A percentile compares a stretch with the other conserved stretches of the same genome.
Conservation (phyloP, 2,113 vertebrate species). For the Glaucomys volans region DNA sequence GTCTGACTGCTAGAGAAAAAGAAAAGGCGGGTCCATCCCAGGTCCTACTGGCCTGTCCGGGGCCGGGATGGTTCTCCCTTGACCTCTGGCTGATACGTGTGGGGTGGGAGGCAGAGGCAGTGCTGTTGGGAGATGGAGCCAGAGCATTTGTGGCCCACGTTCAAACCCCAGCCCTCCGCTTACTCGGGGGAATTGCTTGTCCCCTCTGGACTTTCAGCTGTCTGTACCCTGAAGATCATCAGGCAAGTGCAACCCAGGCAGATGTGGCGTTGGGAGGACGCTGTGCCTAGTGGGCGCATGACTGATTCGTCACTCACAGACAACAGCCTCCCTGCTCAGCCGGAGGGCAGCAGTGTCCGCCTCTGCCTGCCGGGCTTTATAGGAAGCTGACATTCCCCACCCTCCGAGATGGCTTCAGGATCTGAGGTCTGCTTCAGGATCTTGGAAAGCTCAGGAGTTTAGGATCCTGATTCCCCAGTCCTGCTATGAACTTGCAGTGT, state of each 20-base stretch:
- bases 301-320: background rate
- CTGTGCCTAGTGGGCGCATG: fast-evolving
- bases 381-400: background rate
- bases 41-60: background rate
- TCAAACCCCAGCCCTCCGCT: background rate
- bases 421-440: background rate
- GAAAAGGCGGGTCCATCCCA: fast-evolving
- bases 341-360: background rate
- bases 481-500: background rate
- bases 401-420: background rate
- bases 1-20: background rate
- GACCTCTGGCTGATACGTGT: background rate
- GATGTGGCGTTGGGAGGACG: fast-evolving
- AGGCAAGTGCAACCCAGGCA: fast-evolving
- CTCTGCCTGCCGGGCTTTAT: background rate
- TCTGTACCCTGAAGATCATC: fast-evolving
- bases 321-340: too few relatives aligned
- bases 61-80: background rate
- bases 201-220: background rate
- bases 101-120: background rate
- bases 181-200: background rate
- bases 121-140: background rate
- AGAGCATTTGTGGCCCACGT: background rate
- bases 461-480: background rate
- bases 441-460: background rate